phyloP scores from a whole-genome alignment of 2,797 vertebrate species.

The Periparus ater region DNA sequence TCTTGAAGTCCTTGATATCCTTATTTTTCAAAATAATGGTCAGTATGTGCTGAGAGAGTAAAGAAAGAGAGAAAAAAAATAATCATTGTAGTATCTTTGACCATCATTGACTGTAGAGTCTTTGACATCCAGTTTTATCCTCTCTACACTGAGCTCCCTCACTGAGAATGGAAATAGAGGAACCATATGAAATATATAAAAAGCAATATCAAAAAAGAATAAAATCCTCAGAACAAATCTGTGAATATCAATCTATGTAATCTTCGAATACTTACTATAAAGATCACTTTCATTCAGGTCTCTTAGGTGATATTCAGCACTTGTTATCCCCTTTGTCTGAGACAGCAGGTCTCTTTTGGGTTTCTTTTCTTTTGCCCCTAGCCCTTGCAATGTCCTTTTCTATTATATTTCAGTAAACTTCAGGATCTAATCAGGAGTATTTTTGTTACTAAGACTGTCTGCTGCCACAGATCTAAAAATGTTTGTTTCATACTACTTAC shows the following conservation, averaged over 20 bases:
- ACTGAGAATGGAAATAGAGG: neutral
- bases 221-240: neutral
- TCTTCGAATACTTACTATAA: neutral
- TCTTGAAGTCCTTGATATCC: neutral
- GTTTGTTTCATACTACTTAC: neutral
- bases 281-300: neutral
- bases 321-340: neutral
- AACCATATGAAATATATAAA: neutral
- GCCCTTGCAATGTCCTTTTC: neutral
- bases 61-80: neutral
- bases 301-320: neutral
- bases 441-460: neutral
- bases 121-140: neutral
- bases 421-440: neutral
- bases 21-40: conserved; percentile 8
- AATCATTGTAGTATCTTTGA: neutral
- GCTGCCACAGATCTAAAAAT: neutral
- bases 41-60: neutral
- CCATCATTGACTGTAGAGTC: neutral
- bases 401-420: neutral
- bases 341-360: neutral
- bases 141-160: neutral
- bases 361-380: neutral
- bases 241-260: neutral
- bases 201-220: neutral